phyloP scores from a whole-genome alignment of 2,113 vertebrate genomes.

The Stercorarius parasiticus region DNA sequence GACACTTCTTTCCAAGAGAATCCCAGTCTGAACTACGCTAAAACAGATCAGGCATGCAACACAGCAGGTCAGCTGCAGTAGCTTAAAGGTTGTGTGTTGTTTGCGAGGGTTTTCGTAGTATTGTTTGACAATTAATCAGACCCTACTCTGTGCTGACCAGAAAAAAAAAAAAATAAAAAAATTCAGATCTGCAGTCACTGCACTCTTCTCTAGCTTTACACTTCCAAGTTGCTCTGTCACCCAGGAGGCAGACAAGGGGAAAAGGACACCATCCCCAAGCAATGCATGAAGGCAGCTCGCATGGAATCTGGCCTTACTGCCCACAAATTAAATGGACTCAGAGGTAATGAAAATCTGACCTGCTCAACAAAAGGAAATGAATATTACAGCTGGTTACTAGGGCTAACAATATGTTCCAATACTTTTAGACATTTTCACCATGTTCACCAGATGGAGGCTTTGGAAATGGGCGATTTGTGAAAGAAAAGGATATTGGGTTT shows the following conservation, averaged over 20 bases:
- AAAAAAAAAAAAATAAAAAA: background rate
- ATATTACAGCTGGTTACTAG: background rate
- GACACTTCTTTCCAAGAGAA: background rate
- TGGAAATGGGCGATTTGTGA: background rate
- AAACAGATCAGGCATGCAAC: background rate
- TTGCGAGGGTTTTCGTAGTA: background rate
- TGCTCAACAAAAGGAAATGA: constrained; percentile 26
- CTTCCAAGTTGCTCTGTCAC: background rate
- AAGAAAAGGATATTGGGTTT: background rate
- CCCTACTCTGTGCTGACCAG: background rate
- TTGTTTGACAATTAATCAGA: background rate
- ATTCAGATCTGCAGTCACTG: background rate
- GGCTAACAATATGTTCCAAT: background rate
- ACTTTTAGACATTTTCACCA: background rate
- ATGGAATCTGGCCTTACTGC: background rate
- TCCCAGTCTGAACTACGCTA: background rate
- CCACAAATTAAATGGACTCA: background rate
- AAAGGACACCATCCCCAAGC: background rate
- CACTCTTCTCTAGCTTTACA: background rate
- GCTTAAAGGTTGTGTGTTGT: background rate
- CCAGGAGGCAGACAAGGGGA: background rate
- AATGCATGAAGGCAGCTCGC: background rate
- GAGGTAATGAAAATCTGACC: constrained; percentile 35
- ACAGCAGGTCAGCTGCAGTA: background rate
- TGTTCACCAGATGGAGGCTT: background rate